These are phyloP conservation scores for Brachionichthys hirsutus DNA, from an alignment of 2,113 vertebrate genomes.

Conservation along the genomic window DNA sequence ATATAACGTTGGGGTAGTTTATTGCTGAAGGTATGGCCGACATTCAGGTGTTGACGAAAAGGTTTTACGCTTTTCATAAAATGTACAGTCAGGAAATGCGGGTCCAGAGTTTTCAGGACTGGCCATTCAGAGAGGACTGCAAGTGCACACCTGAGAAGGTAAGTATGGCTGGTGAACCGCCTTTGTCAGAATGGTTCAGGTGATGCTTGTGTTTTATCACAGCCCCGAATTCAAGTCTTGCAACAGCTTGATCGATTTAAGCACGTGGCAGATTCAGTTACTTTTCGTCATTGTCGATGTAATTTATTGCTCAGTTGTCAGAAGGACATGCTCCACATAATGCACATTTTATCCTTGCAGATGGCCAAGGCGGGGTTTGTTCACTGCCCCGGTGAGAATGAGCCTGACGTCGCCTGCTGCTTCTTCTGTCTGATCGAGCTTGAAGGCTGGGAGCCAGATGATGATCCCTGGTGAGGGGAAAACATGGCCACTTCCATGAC, in stretches of 20 bases:
- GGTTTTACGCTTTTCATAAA: conserved; percentile 50
- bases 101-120: conserved; percentile 76
- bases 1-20: rapidly evolving
- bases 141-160: conserved; percentile 82
- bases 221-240: background rate
- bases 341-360: conserved; percentile 56
- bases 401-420: conserved; percentile 79
- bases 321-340: background rate
- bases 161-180: background rate
- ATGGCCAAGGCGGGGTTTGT: conserved; percentile 83
- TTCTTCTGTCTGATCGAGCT: conserved; percentile 84
- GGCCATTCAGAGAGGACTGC: conserved; percentile 82
- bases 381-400: conserved; percentile 75
- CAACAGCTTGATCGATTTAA: conserved; percentile 35
- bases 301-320: background rate
- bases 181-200: too few species aligned
- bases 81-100: conserved; percentile 80
- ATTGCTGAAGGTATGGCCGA: conserved; percentile 24
- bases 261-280: conserved; percentile 51
- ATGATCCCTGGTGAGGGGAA: conserved; percentile 78
- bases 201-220: too few species aligned
- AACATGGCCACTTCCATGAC: background rate
- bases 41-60: conserved; percentile 18
- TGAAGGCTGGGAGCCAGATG: conserved; percentile 82
- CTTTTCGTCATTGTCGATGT: background rate